Evolutionary conservation across 2,888 invertebrate genomes (phyloP).

Genomic region (Linnaemya tessellans): DNA sequence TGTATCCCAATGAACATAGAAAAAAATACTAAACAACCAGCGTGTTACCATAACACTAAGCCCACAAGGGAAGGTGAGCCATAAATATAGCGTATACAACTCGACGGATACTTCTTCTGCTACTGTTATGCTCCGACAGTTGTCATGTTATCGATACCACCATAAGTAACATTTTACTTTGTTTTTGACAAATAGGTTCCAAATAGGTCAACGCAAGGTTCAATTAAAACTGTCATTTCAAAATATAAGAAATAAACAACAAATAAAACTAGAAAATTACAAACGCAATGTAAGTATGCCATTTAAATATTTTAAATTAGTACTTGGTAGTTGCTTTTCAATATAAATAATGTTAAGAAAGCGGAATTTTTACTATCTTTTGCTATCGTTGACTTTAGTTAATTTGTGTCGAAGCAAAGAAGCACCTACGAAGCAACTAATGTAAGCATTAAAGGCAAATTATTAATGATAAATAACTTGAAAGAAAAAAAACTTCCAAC

Average conservation of each 20-base stretch:
- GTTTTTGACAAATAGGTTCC: constrained; percentile 38
- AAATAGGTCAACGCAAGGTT: constrained; percentile 44
- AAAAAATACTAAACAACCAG: constrained; percentile 21
- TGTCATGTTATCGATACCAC: too few species aligned
- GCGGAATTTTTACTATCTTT: background rate
- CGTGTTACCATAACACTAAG: constrained; percentile 52
- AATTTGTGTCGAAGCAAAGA: constrained; percentile 20
- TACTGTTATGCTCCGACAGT: constrained; percentile 26
- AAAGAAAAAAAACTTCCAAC: background rate
- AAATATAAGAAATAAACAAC: constrained; percentile 4
- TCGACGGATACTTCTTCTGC: constrained; percentile 15
- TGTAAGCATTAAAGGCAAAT: constrained; percentile 5
- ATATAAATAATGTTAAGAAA: constrained; percentile 45
- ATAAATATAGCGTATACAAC: constrained; percentile 3
- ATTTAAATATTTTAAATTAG: constrained; percentile 14
- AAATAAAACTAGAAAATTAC: too few species aligned
- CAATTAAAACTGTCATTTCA: constrained; percentile 66
- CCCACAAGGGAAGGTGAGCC: constrained; percentile 11
- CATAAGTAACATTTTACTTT: constrained; percentile 26
- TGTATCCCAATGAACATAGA: constrained; percentile 1
- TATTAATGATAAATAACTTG: background rate
- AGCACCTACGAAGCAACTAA: background rate
- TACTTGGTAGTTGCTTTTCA: constrained; percentile 43
- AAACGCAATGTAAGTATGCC: constrained; percentile 16
- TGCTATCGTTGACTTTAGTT: background rate